Conservation (phyloP, 2,113 vertebrate genomes). For the Neodontobutis hainanensis region DNA sequence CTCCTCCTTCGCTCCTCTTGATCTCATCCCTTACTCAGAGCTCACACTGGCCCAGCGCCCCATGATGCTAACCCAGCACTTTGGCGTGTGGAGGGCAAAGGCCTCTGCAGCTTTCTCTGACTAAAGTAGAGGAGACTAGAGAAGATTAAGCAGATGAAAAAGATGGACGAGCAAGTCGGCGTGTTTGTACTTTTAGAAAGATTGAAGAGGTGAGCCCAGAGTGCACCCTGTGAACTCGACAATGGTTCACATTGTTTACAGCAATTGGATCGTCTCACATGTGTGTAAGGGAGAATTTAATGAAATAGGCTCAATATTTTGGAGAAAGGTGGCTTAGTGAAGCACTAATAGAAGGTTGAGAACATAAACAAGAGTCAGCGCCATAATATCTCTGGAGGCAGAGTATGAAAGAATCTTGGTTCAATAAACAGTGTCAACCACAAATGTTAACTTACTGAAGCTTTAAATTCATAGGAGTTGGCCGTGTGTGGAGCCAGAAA, state of each 20-base stretch:
- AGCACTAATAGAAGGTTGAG: slow-evolving; percentile 47
- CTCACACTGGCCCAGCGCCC: slow-evolving; percentile 40
- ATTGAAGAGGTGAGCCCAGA: slow-evolving; percentile 51
- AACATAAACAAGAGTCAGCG: slow-evolving; percentile 46
- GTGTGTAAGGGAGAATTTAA: slow-evolving; percentile 44
- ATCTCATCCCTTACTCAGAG: slow-evolving; percentile 58
- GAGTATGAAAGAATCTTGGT: neutral
- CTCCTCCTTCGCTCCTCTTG: slow-evolving; percentile 52
- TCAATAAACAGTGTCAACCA: neutral
- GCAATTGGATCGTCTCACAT: slow-evolving; percentile 41
- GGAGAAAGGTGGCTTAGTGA: slow-evolving; percentile 28
- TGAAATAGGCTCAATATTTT: slow-evolving; percentile 39
- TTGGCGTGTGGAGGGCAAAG: slow-evolving; percentile 56
- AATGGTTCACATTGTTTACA: slow-evolving; percentile 14
- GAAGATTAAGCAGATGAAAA: slow-evolving; percentile 47
- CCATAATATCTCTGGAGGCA: neutral
- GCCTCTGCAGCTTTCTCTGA: slow-evolving; percentile 55
- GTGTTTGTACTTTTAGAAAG: slow-evolving; percentile 39
- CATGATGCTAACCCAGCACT: slow-evolving; percentile 42
- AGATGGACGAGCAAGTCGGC: slow-evolving; percentile 33
- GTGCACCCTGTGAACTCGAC: slow-evolving; percentile 27
- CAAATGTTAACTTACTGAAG: neutral
- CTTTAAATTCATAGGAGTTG: neutral
- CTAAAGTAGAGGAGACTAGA: slow-evolving; percentile 41
- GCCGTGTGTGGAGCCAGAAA: neutral